Base-by-base conservation (phyloP, 2,113 vertebrate species). In the Glareola pratincola region DNA sequence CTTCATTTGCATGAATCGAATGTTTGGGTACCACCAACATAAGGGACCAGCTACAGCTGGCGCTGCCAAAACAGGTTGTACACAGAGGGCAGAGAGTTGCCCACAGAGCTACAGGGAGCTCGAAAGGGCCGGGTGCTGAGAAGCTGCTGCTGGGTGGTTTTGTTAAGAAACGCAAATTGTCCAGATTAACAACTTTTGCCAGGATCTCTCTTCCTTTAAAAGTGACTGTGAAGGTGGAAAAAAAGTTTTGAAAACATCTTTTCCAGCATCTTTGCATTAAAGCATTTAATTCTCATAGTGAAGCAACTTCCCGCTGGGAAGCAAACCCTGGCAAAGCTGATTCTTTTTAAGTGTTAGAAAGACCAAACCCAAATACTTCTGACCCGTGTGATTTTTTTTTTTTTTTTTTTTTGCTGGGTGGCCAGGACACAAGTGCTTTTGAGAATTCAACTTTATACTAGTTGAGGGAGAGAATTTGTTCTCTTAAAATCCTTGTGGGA, bases 401-500 rank as follows among this genome's bases (percentile, higher is more conserved):
- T 57, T 30, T 34, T 32, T 32, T 56, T 39, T 53, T 74, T 87
- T 92, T 83, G 9, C 78, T 87, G 73, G n/a, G 24, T 87, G 73
- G 91, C 54, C 78, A 76, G 81, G 71, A 72, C 78, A 59, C 67
- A 62, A 85, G 66, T 37, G 77, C 87, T 96, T 95, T 68, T 94
- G 87, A 95, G 93, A 94, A 85, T 82, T 93, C 80, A 85, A 88
- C 84, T 96, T 95, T 91, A 60, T 30, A 22, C 68, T 54, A 67
- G 68, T 81, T 77, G 34, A 86, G 86, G 78, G 89, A 86, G 72
- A 84, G 68, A 90, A 87, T 67, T 91, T 89, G 80, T 92, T 84
- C 93, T 74, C 79, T 80, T 83, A 45, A 90, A 90, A 88, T 57
- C 90, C 74, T 85, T 88, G 93, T 96, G 96, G 94, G 93, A 88